Evolutionary conservation across 2,888 invertebrate genomes (phyloP), one percentile per base, ranked within the genome.

Genomic region (Onchidella celtica): DNA sequence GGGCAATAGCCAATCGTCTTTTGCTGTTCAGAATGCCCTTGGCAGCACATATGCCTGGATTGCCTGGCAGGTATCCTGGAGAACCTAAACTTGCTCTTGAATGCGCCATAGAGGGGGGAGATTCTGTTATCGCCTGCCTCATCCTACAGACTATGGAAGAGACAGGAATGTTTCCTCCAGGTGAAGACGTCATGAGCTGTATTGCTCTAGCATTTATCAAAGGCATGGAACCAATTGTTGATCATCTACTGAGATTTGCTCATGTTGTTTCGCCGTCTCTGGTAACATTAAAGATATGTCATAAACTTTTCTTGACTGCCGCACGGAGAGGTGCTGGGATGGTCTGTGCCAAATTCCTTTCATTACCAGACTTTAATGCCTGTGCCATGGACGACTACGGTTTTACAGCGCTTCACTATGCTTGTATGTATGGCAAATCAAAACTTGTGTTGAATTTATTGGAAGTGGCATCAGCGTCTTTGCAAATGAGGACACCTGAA

Each of bases 351-450:
- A 73, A 73, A 57, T 79, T 79, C 55, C 47, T 79, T 21, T 6
- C 24, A 17, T 40, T 55, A 2, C 72, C 40, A 55, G 63, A 82
- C 17, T 72, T 82, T 21, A 83, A 84, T 38, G 61, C 79, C 24
- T 57, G 36, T 0, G 61, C 68, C 11, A 47, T 59, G 9, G 82
- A 82, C 40, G 74, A 75, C 0, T 24, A 61, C 40, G 83, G 83
- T 2, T 81, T 65, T 65, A 83, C 78, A 40, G 72, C 79, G 9
- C 65, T 85, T 40, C 85, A 86, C 74, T 84, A 82, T 47, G 84
- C 82, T 47, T 83, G 82, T 32, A 77, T 83, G 55, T 75, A 79
- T 75, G 82, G 83, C 34, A 77, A 84, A 72, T 38, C 55, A 27
- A 59, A 70, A 6, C 38, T 86, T 14, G 76, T 79, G 2, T 55